Base-by-base conservation (phyloP, 64 coral and sea anemone genomes). In the Stichodactyla helianthus region DNA sequence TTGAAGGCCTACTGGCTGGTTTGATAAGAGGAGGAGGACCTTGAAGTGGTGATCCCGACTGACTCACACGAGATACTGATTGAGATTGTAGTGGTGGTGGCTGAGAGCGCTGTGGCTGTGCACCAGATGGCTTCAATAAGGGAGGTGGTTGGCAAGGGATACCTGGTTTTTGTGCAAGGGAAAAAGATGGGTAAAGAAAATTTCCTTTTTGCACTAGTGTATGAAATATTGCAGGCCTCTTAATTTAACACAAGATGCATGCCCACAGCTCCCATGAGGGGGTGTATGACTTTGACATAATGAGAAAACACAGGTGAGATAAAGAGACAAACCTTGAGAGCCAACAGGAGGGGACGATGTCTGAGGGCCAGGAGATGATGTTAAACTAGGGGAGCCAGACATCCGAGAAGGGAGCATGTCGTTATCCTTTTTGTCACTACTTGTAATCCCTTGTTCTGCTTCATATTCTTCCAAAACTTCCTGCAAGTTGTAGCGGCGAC, bases 401-500 rank as follows among this genome's bases (percentile, higher is more conserved):
- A 89, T 81, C 5, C 85, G 93, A 17, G 89, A 84, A 17, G 86
- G 79, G 53, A 92, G 62, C 57, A 92, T 70, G 17, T 99, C 97
- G 61, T 88, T 91, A 68, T 99, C 97, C 52, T 93, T 94, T 86
- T 86, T 94, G 82, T 99, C 97, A 67, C 93, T 93, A 85, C 93
- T 92, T 18, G 93, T 92, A 81, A 99, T 99, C 13, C 97, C 97
- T 65, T 99, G 97, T 51, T 99, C 97, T 12, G 97, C 93, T 84
- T 99, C 97, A 79, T 94, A 99, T 77, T 99, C 97, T 82, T 95
- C 93, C 11, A 99, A 79, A 44, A 99, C 90, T 86, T 92, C 93
- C 77, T 99, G 93, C 22, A 99, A 79, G 50, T 95, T 94, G 82
- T 90, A 99, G 15, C 97, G 93, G 59, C 93, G 88, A 26, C 93